Evolutionary conservation across 2,113 vertebrate species (phyloP), one percentile per base, ranked within the genome.

Genomic region (Phaethornis superciliosus): DNA sequence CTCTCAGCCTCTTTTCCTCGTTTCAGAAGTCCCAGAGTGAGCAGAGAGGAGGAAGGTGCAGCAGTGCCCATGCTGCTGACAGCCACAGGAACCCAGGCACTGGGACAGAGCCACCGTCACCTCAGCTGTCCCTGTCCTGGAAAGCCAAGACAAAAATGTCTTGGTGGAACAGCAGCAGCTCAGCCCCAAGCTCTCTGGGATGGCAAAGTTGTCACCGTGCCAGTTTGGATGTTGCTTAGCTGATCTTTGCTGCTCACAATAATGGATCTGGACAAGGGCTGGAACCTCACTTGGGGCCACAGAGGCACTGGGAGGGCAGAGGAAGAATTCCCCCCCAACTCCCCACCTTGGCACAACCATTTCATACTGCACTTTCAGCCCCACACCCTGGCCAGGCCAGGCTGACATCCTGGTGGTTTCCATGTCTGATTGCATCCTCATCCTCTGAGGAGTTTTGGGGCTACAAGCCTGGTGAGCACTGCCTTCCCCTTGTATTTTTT

Each of bases 361-460:
- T n/a, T n/a, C n/a, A n/a, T n/a, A n/a, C n/a, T n/a, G n/a, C n/a
- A n/a, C n/a, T n/a, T n/a, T n/a, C n/a, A 40, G 37, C 37, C 40
- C 40, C 40, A 40, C 40, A 40, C 40, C 40, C 40, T 40, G n/a
- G n/a, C n/a, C n/a, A n/a, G n/a, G 0, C 60, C 4, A 2, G 46
- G 15, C 22, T 32, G 2, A 10, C 51, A 5, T 49, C 60, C 27
- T 35, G 2, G 6, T 12, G 2, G 46, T 40, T 15, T 33, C 27
- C 59, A 6, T 5, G 9, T 0, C 4, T 33, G 46, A 54, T 12
- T 26, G 42, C 69, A 4, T 17, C 63, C 24, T 37, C 2, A 2
- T 47, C 72, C 59, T 3, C 1, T 4, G 9, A 5, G 30, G 47
- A 14, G 37, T 5, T 59, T 46, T 33, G 5, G 58, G 70, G 35